Percentiles rank a stretch among this genome's conserved stretches.
These are phyloP conservation scores for Sisyra nigra DNA, from an alignment of 2,888 invertebrate species.

Conservation along the genomic window DNA sequence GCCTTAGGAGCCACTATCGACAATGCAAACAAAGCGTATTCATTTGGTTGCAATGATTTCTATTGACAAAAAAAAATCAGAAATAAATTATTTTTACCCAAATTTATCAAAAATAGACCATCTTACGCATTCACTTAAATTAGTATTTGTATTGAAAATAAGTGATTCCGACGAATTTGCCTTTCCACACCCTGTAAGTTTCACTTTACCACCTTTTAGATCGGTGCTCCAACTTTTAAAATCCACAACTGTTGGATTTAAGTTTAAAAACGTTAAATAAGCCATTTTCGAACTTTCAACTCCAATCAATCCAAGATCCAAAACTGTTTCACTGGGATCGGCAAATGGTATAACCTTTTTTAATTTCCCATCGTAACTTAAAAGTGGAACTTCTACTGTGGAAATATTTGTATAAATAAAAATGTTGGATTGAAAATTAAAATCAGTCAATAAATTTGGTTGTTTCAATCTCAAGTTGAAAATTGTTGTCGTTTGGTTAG, in stretches of 20 bases:
- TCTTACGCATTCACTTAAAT: slow-evolving; percentile 25
- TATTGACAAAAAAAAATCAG: slow-evolving; percentile 20
- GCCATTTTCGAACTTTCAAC: slow-evolving; percentile 49
- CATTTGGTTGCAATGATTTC: slow-evolving; percentile 37
- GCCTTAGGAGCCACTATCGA: slow-evolving; percentile 49
- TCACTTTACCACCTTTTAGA: slow-evolving; percentile 37
- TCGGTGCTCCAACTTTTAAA: slow-evolving; percentile 42
- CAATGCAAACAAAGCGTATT: slow-evolving; percentile 55
- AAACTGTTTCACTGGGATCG: slow-evolving; percentile 11
- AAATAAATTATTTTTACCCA: neutral
- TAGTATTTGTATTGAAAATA: slow-evolving; percentile 24
- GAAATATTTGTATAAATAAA: slow-evolving; percentile 60
- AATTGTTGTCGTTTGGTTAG: slow-evolving; percentile 37
- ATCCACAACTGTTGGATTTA: slow-evolving; percentile 56
- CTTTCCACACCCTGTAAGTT: slow-evolving; percentile 42
- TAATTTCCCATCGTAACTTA: slow-evolving; percentile 58
- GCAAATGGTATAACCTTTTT: slow-evolving; percentile 26
- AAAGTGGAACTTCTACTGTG: slow-evolving; percentile 47
- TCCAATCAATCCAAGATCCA: slow-evolving; percentile 50
- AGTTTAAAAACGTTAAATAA: slow-evolving; percentile 53
- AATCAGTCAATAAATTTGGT: slow-evolving; percentile 29
- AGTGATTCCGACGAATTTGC: slow-evolving; percentile 25
- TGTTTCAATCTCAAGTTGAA: slow-evolving; percentile 39
- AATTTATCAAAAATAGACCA: neutral
- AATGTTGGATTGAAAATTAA: slow-evolving; percentile 44